Conservation (phyloP, 2,888 invertebrate genomes). For the Mayetiola destructor region DNA sequence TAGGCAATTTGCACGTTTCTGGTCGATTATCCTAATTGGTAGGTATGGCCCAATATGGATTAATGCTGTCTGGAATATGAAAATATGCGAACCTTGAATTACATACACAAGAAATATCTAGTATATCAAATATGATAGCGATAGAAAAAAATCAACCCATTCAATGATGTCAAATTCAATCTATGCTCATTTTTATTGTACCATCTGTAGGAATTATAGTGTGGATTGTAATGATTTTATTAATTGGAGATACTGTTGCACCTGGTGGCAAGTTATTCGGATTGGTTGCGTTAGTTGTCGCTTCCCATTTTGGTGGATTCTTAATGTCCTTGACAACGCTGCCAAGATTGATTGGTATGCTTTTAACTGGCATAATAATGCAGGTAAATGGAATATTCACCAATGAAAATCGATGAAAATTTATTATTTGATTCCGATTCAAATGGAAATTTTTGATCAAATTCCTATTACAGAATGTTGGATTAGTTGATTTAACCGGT, state of each 20-base stretch:
- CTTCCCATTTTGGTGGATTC: constrained; percentile 72
- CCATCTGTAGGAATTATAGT: constrained; percentile 46
- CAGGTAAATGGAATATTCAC: constrained; percentile 79
- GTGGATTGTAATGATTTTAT: constrained; percentile 63
- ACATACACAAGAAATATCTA: no score
- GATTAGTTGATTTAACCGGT: constrained; percentile 54
- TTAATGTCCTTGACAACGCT: constrained; percentile 62
- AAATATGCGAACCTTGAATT: no score
- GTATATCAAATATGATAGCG: no score
- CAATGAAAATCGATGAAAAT: constrained; percentile 51
- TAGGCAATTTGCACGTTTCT: constrained; percentile 62
- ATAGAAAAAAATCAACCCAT: no score
- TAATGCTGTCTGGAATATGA: background rate
- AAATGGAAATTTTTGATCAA: background rate
- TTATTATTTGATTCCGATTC: background rate
- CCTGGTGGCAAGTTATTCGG: constrained; percentile 74
- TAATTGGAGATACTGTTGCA: constrained; percentile 62
- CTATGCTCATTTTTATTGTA: background rate
- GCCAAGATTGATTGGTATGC: constrained; percentile 77
- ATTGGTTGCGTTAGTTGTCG: constrained; percentile 56
- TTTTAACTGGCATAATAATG: constrained; percentile 43
- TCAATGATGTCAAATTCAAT: no score
- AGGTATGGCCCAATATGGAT: constrained; percentile 22
- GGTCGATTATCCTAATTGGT: constrained; percentile 59
- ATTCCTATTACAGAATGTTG: constrained; percentile 45